These are phyloP conservation scores for Hydractinia symbiolongicarpus DNA, from an alignment of 30 jellyfish, hydroid and myxozoan genomes.

Conservation along the genomic window DNA sequence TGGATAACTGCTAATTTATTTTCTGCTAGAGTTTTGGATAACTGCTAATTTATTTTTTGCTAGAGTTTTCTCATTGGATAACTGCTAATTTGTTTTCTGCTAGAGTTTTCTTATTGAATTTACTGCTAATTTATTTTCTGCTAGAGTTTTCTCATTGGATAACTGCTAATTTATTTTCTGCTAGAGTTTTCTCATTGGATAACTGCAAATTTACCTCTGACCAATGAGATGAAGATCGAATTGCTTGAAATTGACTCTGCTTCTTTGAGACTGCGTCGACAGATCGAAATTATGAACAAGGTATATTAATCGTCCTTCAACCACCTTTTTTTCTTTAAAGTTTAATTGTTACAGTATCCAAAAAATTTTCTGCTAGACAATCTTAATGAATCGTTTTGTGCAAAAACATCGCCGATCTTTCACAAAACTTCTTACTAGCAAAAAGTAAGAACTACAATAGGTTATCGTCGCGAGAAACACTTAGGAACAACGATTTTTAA, in stretches of 20 bases:
- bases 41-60: not conserved
- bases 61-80: slow-evolving; percentile 88
- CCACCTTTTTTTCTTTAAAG: not conserved
- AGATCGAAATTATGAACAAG: slow-evolving; percentile 68
- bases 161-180: not conserved
- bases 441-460: no score
- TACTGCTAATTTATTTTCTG: not conserved
- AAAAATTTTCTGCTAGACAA: not conserved
- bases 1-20: not conserved
- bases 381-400: no score
- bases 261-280: slow-evolving; percentile 54
- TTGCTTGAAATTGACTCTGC: slow-evolving; percentile 58
- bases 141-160: no score
- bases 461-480: no score
- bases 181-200: slow-evolving; percentile 87
- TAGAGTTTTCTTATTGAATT: no score
- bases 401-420: no score
- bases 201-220: slow-evolving; percentile 74
- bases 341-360: not conserved
- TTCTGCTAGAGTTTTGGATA: slow-evolving; percentile 33
- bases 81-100: slow-evolving; percentile 43
- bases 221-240: slow-evolving; percentile 53
- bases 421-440: no score
- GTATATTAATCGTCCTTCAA: slow-evolving; percentile 13
- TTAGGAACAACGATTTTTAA: no score